A percentile compares a stretch with the other conserved stretches of the same genome.
Evolutionary conservation across 2,888 invertebrate species (phyloP).

Genomic region (Agrochola lychnidis): DNA sequence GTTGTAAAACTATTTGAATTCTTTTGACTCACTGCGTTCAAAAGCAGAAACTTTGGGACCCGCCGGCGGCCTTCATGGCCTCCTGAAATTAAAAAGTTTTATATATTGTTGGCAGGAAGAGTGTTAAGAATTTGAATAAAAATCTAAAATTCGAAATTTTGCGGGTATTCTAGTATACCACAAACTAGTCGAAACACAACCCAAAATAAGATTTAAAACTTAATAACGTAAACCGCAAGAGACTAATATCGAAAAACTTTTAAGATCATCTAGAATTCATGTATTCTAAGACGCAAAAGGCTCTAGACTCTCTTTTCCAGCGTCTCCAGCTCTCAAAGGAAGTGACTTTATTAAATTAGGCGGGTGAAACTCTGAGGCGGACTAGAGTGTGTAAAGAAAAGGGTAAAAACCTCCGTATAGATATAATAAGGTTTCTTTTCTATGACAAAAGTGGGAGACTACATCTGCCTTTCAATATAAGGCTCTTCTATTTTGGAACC

Average conservation of each 20-base stretch:
- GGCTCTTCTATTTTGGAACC: background rate
- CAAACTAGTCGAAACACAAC: too few species aligned
- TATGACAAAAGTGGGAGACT: background rate
- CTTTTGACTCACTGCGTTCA: too few species aligned
- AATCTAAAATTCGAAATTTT: too few species aligned
- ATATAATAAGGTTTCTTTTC: background rate
- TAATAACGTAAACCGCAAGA: background rate
- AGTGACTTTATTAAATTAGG: constrained; percentile 31
- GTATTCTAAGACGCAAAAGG: constrained; percentile 29
- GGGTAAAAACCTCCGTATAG: background rate
- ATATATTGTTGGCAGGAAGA: too few species aligned
- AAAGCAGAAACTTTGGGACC: too few species aligned
- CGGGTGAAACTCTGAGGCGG: constrained; percentile 9
- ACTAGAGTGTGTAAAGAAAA: background rate
- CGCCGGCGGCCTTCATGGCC: too few species aligned
- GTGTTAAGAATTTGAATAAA: too few species aligned
- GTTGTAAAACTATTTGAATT: too few species aligned
- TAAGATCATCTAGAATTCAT: constrained; percentile 26
- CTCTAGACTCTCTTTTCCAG: constrained; percentile 13
- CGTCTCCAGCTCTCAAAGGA: constrained; percentile 28
- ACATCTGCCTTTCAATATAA: background rate
- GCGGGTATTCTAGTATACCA: background rate
- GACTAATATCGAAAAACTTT: background rate
- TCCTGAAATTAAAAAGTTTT: too few species aligned
- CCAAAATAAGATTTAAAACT: background rate